A percentile compares a stretch with the other conserved stretches of the same genome.
phyloP scores from a whole-genome alignment of 2,888 invertebrate genomes.

The Doris montereyensis region DNA sequence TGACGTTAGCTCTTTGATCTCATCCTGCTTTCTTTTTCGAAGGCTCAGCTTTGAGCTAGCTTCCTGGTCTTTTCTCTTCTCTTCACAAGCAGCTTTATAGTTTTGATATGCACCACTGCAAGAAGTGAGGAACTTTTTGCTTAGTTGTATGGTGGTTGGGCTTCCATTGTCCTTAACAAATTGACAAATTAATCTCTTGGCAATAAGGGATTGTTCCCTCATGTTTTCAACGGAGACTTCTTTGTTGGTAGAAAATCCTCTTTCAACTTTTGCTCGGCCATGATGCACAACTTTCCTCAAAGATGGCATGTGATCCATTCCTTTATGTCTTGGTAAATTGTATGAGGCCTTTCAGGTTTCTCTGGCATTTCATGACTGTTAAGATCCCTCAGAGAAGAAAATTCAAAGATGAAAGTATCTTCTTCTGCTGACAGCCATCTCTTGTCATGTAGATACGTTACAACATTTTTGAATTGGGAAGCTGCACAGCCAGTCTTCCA shows the following conservation, averaged over 20 bases:
- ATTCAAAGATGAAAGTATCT: background rate
- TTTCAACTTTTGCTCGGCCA: background rate
- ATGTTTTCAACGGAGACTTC: background rate
- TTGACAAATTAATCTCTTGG: background rate
- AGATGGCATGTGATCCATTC: background rate
- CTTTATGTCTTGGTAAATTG: background rate
- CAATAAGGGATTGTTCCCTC: background rate
- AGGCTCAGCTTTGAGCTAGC: background rate
- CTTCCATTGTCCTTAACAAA: background rate
- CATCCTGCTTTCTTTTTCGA: background rate
- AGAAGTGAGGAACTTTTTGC: background rate
- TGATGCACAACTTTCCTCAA: background rate
- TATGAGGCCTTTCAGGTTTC: background rate
- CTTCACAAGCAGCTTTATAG: background rate
- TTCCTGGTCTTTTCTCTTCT: background rate
- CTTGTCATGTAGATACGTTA: background rate
- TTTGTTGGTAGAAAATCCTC: background rate
- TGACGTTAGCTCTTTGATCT: background rate
- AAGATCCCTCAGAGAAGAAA: background rate
- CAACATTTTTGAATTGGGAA: background rate
- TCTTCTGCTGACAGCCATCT: background rate
- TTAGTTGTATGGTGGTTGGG: background rate
- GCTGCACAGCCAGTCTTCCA: background rate
- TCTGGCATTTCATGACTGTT: background rate
- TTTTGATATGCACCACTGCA: background rate